Conservation (phyloP, 2,888 invertebrate genomes). For the Epinotia demarniana region DNA sequence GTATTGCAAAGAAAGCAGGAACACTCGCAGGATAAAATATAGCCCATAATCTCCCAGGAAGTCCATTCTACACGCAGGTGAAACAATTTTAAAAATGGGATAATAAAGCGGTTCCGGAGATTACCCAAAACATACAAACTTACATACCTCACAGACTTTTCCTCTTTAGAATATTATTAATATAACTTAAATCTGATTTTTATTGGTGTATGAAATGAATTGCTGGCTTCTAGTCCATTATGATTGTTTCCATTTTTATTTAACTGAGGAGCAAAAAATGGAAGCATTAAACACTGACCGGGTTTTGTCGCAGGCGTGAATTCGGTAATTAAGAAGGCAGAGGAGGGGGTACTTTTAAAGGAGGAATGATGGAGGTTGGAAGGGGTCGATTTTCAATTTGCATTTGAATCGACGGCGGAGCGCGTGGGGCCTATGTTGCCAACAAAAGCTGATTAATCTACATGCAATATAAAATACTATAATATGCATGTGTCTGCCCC, state of each 20-base stretch:
- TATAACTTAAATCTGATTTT: not conserved
- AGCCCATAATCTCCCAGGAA: too few species aligned
- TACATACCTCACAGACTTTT: too few species aligned
- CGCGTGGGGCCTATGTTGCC: conserved; percentile 51
- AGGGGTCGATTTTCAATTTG: conserved; percentile 65
- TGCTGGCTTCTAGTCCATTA: not conserved
- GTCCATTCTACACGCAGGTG: too few species aligned
- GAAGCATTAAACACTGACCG: conserved; percentile 55
- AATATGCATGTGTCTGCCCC: conserved; percentile 45
- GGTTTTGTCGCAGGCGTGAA: conserved; percentile 54
- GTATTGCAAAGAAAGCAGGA: too few species aligned
- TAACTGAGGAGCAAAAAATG: conserved; percentile 46
- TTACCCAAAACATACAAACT: too few species aligned
- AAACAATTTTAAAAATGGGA: too few species aligned
- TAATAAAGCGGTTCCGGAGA: too few species aligned
- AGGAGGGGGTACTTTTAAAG: conserved; percentile 48
- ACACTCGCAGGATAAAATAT: too few species aligned
- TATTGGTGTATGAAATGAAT: too few species aligned
- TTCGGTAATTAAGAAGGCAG: conserved; percentile 60
- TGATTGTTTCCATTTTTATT: conserved; percentile 16
- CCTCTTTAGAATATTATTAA: not conserved
- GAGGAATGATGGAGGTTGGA: conserved; percentile 55
- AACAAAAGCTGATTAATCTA: conserved; percentile 63
- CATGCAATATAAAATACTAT: conserved; percentile 54
- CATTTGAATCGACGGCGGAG: conserved; percentile 62